phyloP scores from a whole-genome alignment of 2,113 vertebrate genomes.

The Motacilla alba region DNA sequence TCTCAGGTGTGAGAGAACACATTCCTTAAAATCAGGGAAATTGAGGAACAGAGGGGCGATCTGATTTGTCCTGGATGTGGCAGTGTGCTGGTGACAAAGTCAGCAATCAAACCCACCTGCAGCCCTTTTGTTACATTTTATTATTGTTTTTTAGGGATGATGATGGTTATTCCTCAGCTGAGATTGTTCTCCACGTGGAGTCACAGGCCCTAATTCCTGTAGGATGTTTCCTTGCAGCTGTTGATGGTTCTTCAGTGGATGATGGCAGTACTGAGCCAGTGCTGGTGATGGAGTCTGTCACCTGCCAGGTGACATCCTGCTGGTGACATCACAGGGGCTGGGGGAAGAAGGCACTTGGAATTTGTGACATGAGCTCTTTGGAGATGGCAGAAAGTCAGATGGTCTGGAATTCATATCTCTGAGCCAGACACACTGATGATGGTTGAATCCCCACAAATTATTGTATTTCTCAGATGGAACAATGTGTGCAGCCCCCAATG shows the following conservation, averaged over 20 bases:
- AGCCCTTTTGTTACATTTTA: background rate
- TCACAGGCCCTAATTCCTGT: background rate
- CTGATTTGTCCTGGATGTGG: background rate
- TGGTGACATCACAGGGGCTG: rapidly evolving
- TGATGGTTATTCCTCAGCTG: background rate
- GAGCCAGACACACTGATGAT: background rate
- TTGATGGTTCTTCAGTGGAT: background rate
- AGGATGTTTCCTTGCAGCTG: background rate
- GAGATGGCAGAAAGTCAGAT: background rate
- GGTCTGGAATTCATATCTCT: background rate
- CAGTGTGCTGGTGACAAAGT: background rate
- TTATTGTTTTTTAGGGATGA: background rate
- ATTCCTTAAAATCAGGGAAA: background rate
- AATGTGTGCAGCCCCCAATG: background rate
- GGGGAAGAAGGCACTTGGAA: background rate
- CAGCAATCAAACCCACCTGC: background rate
- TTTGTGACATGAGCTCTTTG: background rate
- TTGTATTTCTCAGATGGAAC: background rate
- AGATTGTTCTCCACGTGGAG: background rate
- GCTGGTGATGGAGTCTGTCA: background rate
- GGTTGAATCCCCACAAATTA: background rate
- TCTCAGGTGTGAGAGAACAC: background rate
- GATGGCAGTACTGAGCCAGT: background rate
- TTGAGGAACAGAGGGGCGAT: background rate
- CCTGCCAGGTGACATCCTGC: background rate